Base-by-base conservation (phyloP, 2,797 vertebrate genomes). In the Acanthopagrus latus region DNA sequence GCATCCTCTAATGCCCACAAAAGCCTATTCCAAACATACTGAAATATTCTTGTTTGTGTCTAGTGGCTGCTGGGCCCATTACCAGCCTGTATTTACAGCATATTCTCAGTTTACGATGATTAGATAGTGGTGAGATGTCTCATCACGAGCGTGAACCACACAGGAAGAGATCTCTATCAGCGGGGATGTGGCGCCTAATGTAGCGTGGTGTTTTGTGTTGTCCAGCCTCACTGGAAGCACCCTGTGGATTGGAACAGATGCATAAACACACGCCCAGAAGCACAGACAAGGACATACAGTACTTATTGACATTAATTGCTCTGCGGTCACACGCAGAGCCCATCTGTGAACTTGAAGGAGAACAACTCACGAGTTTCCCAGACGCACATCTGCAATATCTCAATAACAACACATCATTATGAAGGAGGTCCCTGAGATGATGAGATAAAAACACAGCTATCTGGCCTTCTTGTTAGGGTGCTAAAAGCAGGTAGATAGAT, bases 111-210 rank as follows among this genome's bases (percentile, higher is more conserved):
- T 86, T 75, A 83, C 78, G 62, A 52, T 71, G 79, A 86, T 84
- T 60, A 79, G 70, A 64, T 80, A 67, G 70, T 62, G 75, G 81
- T 81, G 80, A 71, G 78, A 73, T 9, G 14, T 81, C 67, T 86
- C 71, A 21, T 68, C 33, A n/a, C 70, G 80, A 86, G 79, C 83
- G 86, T 85, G 71, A 65, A 78, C 33, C 70, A 52, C 76, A 78
- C 83, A 81, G 83, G 87, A 89, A 81, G 82, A 75, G 83, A 87
- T 91, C 83, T 88, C 67, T 88, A 86, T 92, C 84, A 84, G 74
- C 18, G 9, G 63, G 74, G 69, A 73, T 83, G 79, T 59, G 79
- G 50, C 78, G 82, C 83, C 58, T 90, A 90, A 90, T 88, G 86
- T 86, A 76, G 87, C 71, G 18, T 81, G 52, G 56, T 64, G 81